Evolutionary conservation across 23 tunicate species (phyloP).

Genomic region (Ciona savignyi): DNA sequence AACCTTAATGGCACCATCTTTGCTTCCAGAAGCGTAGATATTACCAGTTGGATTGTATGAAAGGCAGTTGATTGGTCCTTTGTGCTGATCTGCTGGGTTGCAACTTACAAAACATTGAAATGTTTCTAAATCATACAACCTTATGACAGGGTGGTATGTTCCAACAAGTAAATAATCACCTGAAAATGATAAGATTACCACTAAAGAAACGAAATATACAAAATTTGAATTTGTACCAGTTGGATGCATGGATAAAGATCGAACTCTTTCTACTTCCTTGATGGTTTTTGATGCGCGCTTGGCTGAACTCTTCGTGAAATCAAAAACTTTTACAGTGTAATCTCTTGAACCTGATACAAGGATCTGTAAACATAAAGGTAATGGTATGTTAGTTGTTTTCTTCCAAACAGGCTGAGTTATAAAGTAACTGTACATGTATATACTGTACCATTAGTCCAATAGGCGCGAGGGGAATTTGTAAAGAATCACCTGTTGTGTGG

Average conservation of each 20-base stretch:
- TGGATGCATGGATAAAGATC: conserved; percentile 65
- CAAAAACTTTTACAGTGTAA: conserved; percentile 87
- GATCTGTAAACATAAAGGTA: conserved; percentile 12
- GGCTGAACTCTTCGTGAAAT: conserved; percentile 80
- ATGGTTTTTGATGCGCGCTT: conserved; percentile 67
- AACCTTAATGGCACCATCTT: conserved; percentile 84
- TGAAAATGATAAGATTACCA: not conserved
- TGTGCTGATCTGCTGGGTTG: conserved; percentile 66
- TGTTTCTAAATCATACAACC: conserved; percentile 72
- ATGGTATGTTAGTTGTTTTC: no score
- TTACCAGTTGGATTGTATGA: conserved; percentile 49
- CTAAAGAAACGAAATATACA: not conserved
- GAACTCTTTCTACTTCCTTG: conserved; percentile 61
- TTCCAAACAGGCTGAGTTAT: no score
- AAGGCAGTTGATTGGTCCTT: conserved; percentile 45
- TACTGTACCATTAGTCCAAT: no score
- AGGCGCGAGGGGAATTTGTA: no score
- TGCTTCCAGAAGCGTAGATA: conserved; percentile 53
- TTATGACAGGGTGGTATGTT: conserved; percentile 66
- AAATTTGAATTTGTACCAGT: conserved; percentile 19
- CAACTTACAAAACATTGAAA: conserved; percentile 58
- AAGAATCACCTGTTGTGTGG: conserved; percentile 43
- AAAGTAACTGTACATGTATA: no score
- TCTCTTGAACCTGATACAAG: conserved; percentile 74
- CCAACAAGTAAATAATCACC: conserved; percentile 77